Conservation (phyloP, 2,888 invertebrate genomes). For the Tetropium fuscum region DNA sequence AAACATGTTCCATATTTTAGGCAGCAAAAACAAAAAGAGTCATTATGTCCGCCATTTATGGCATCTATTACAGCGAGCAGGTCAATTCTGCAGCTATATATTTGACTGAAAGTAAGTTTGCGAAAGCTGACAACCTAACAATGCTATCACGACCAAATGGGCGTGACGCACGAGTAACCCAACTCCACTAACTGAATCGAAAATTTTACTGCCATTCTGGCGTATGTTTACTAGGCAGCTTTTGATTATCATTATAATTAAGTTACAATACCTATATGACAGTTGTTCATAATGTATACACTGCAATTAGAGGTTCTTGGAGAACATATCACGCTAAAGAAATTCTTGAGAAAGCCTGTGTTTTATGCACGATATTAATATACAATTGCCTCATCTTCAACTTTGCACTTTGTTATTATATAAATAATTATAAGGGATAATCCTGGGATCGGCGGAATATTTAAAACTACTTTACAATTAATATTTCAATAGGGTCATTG, state of each 20-base stretch:
- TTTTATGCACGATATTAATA: slow-evolving; percentile 11
- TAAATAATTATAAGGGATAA: no score
- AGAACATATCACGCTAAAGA: not conserved
- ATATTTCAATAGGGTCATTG: no score
- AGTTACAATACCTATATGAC: slow-evolving; percentile 8
- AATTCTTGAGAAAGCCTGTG: slow-evolving; percentile 2
- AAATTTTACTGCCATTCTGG: slow-evolving; percentile 46
- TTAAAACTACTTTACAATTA: not conserved
- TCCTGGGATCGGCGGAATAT: no score
- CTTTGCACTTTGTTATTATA: not conserved
- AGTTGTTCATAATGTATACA: not conserved
- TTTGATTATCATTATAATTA: slow-evolving; percentile 13
- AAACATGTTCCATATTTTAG: no score
- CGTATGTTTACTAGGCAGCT: slow-evolving; percentile 10
- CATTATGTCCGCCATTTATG: slow-evolving; percentile 19
- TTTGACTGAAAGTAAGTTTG: slow-evolving; percentile 56
- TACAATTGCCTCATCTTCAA: slow-evolving; percentile 15
- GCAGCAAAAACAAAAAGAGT: not conserved
- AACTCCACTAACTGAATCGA: slow-evolving; percentile 57
- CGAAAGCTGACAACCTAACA: slow-evolving; percentile 58
- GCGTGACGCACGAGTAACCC: slow-evolving; percentile 59
- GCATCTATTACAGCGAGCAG: slow-evolving; percentile 13
- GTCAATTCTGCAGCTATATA: slow-evolving; percentile 23
- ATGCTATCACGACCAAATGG: slow-evolving; percentile 56
- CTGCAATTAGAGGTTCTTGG: not conserved